Percentiles rank a stretch among this genome's conserved stretches.
phyloP scores from a whole-genome alignment of 1,140 invertebrate genomes.

The Orussus abietinus region DNA sequence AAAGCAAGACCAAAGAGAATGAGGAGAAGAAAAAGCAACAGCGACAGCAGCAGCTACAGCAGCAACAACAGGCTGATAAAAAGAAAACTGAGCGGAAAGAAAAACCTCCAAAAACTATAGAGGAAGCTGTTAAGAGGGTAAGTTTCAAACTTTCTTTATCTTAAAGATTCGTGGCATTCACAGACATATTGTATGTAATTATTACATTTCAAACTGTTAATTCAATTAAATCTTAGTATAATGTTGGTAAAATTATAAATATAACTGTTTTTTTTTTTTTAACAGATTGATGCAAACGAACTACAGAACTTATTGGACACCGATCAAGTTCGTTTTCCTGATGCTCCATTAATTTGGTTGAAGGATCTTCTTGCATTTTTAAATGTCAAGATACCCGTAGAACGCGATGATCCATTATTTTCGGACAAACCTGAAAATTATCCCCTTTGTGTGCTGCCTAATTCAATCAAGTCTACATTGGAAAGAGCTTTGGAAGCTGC shows the following conservation, averaged over 20 bases:
- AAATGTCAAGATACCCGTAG: slow-evolving; percentile 60
- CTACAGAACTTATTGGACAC: slow-evolving; percentile 53
- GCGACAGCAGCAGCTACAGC: slow-evolving; percentile 32
- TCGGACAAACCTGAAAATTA: slow-evolving; percentile 50
- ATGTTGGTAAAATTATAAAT: slow-evolving; percentile 11
- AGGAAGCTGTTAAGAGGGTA: slow-evolving; percentile 62
- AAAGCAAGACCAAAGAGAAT: slow-evolving; percentile 48
- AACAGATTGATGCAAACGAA: slow-evolving; percentile 59
- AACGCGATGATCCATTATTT: slow-evolving; percentile 60
- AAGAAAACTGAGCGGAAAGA: slow-evolving; percentile 46
- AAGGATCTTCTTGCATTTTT: slow-evolving; percentile 62
- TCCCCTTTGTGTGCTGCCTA: slow-evolving; percentile 56
- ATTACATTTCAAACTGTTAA: slow-evolving; percentile 5
- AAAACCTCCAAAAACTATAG: slow-evolving; percentile 64
- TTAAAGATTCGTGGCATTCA: background rate
- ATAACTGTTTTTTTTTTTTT: slow-evolving; percentile 27
- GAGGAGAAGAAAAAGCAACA: slow-evolving; percentile 50
- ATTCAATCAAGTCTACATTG: slow-evolving; percentile 51
- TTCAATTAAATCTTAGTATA: slow-evolving; percentile 11
- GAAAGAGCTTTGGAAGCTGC: slow-evolving; percentile 58
- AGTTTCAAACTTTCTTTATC: slow-evolving; percentile 8
- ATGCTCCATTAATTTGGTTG: slow-evolving; percentile 60
- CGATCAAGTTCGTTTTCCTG: slow-evolving; percentile 58
- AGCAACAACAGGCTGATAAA: slow-evolving; percentile 28
- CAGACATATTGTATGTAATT: background rate